These are phyloP conservation scores for Eurois occulta DNA, from an alignment of 2,888 invertebrate genomes.

Conservation along the genomic window DNA sequence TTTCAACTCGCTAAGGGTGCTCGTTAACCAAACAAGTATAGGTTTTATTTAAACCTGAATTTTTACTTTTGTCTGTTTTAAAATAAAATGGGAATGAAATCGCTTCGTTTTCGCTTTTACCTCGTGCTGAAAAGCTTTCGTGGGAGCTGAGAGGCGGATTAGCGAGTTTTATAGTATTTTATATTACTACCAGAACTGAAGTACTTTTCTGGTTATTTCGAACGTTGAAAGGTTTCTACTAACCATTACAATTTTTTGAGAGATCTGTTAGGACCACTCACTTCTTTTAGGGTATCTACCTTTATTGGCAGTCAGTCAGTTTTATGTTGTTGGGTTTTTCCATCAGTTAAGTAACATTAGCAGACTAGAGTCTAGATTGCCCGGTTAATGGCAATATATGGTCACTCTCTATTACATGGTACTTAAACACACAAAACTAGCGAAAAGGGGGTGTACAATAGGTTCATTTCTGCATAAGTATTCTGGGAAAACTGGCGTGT, in stretches of 20 bases:
- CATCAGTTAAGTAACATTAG: background rate
- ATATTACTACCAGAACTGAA: constrained; percentile 4
- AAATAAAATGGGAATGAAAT: constrained; percentile 12
- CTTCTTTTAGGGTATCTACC: background rate
- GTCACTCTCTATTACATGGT: background rate
- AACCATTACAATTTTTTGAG: background rate
- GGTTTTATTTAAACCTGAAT: constrained; percentile 17
- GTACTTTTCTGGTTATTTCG: constrained; percentile 13
- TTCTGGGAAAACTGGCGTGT: too few relatives aligned
- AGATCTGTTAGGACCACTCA: background rate
- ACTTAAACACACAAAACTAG: too few relatives aligned
- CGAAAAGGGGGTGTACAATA: background rate
- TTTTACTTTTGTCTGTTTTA: constrained; percentile 9
- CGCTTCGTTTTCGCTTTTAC: constrained; percentile 5
- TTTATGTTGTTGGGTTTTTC: background rate
- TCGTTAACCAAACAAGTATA: background rate
- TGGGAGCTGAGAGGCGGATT: constrained; percentile 34
- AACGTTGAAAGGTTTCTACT: constrained; percentile 4
- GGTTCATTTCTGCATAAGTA: too few relatives aligned
- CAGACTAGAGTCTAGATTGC: background rate
- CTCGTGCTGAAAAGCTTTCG: constrained; percentile 5
- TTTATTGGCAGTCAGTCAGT: background rate
- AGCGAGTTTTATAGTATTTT: constrained; percentile 35
- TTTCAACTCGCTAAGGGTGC: background rate
- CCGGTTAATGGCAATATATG: too few relatives aligned